These are phyloP conservation scores for Synergus laeviventris DNA, from an alignment of 2,888 invertebrate species.

Conservation along the genomic window DNA sequence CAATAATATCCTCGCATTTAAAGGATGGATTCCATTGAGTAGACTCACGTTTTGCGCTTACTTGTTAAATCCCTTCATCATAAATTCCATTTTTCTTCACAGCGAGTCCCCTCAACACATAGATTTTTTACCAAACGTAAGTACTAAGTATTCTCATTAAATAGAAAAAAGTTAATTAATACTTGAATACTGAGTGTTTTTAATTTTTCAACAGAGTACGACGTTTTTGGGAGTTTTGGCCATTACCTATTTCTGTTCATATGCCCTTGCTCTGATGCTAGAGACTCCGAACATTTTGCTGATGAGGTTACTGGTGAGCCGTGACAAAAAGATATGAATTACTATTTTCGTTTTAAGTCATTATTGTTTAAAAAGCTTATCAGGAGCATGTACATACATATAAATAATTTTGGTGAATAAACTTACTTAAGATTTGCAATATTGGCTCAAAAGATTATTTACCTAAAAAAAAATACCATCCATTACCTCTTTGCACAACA, in stretches of 20 bases:
- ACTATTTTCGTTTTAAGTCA: not conserved
- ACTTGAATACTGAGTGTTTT: not conserved
- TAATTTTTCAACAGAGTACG: slow-evolving; percentile 63
- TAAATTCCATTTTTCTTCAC: slow-evolving; percentile 75
- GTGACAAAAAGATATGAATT: slow-evolving; percentile 54
- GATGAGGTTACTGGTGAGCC: slow-evolving; percentile 63
- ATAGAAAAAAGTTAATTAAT: not conserved
- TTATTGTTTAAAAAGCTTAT: not conserved
- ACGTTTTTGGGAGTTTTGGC: slow-evolving; percentile 66
- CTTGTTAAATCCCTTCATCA: slow-evolving; percentile 79
- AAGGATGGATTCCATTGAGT: slow-evolving; percentile 75
- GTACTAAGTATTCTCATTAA: slow-evolving; percentile 64
- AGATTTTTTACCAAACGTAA: slow-evolving; percentile 72
- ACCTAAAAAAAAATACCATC: too few species aligned
- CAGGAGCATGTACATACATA: not conserved
- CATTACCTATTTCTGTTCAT: slow-evolving; percentile 70
- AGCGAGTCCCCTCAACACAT: slow-evolving; percentile 67
- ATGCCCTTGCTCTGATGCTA: slow-evolving; percentile 69
- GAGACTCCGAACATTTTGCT: slow-evolving; percentile 75
- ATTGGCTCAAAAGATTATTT: not conserved
- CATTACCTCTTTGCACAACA: too few species aligned
- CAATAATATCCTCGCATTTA: slow-evolving; percentile 72
- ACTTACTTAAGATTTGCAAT: not conserved
- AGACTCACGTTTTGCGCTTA: slow-evolving; percentile 80
- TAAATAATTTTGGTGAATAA: not conserved